Evolutionary conservation across 2,888 invertebrate species (phyloP), one percentile per base, ranked within the genome.

Genomic region (Eristalis intricaria): DNA sequence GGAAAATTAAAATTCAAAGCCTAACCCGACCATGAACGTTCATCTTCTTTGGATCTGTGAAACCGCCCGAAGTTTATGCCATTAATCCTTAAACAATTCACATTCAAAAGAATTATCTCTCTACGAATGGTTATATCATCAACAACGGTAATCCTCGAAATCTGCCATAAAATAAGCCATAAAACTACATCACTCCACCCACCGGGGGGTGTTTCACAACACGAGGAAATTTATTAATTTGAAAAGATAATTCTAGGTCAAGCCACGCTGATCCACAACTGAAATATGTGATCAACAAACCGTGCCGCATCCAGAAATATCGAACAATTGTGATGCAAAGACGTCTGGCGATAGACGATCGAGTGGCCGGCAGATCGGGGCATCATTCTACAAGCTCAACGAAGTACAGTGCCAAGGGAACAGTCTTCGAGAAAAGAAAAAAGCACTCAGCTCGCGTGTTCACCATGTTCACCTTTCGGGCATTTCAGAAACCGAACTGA

Each of bases 401-500:
- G 13, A 13, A 38, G 4, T 35, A 35, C 38, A 38, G 38, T 8
- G 38, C 38, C 13, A 13, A 38, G 0, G 38, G 13, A 38, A 5
- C 26, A 26, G 11, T 13, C 58, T 4, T 23, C 15, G 60, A 26
- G 38, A 38, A 61, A 32, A 5, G 1, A 63, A 2, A 13, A 15
- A 63, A n/a, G 1, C n/a, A 29, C 26, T 29, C 32, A n/a, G 15
- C 13, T 32, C n/a, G 10, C 61, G 1, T 19, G 26, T 43, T 40
- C 29, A 35, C 26, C n/a, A 3, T 26, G 26, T 26, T 26, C 26
- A 26, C 3, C 38, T 60, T 69, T 71, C 81, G 26, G 58, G 66
- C 26, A 77, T 74, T 82, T 82, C 60, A 69, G 74, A 74, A 15
- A 35, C 63, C 63, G 2, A 56, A 56, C n/a, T 76, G 76, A 84